phyloP scores from a whole-genome alignment of 2,797 vertebrate genomes.

The Hypotaenidia okinawae region DNA sequence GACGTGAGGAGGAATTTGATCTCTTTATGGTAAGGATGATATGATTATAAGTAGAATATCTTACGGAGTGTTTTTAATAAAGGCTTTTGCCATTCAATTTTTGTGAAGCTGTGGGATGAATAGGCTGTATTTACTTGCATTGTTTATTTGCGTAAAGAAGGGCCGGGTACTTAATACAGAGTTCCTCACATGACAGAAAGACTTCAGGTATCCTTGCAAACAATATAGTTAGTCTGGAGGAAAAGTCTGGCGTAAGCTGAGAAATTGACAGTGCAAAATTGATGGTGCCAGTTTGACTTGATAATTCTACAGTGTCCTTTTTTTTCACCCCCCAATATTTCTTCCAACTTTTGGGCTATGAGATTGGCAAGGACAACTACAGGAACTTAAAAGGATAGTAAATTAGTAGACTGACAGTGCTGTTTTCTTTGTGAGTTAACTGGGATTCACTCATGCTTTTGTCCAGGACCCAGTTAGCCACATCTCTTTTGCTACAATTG shows the following conservation, averaged over 20 bases:
- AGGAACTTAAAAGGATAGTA: not conserved
- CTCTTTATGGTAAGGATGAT: slow-evolving; percentile 91
- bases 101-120: not conserved
- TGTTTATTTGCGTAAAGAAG: not conserved
- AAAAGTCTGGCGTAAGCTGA: not conserved
- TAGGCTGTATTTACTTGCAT: not conserved
- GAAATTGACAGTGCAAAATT: not conserved
- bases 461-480: not conserved
- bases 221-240: not conserved
- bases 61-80: not conserved
- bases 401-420: not conserved
- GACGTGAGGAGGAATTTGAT: slow-evolving; percentile 96
- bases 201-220: not conserved
- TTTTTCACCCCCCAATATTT: not conserved
- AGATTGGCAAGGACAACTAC: not conserved
- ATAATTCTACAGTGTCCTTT: not conserved
- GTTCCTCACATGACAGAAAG: not conserved
- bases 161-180: not conserved
- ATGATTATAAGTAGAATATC: not conserved
- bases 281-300: not conserved
- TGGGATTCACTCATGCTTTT: not conserved
- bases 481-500: not conserved
- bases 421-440: not conserved
- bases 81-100: not conserved
- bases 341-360: not conserved